Percentiles rank a stretch among this genome's conserved stretches.
Evolutionary conservation across 2,113 vertebrate species (phyloP).

Genomic region (Gallinago paraguaiae): DNA sequence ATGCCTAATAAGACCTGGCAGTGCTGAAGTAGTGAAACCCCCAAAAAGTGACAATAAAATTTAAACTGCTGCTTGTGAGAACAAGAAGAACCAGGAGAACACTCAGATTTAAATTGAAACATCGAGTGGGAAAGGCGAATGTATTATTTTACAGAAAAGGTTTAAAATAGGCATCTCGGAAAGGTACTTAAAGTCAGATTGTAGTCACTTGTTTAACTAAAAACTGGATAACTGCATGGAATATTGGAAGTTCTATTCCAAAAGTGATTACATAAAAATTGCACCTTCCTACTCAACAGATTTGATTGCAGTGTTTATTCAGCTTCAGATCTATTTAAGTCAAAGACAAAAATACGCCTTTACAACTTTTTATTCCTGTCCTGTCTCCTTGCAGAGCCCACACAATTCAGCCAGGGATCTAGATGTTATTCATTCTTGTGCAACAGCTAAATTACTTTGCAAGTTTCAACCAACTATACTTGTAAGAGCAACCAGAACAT

Average conservation of each 20-base stretch:
- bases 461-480: not conserved
- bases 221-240: not conserved
- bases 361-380: constrained; percentile 18
- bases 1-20: not conserved
- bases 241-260: constrained; percentile 11
- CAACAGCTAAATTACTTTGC: not conserved
- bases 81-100: not conserved
- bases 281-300: constrained; percentile 62
- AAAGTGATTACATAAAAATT: constrained; percentile 49
- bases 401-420: not conserved
- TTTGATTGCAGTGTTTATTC: constrained; percentile 30
- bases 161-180: not conserved
- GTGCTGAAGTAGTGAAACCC: not conserved
- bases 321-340: constrained; percentile 35
- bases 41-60: not conserved
- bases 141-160: not conserved
- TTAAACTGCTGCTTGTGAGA: not conserved
- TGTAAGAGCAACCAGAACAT: not conserved
- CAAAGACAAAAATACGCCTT: constrained; percentile 20
- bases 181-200: not conserved
- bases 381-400: constrained; percentile 1
- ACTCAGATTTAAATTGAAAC: not conserved
- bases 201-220: not conserved
- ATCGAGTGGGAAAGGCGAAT: not conserved
- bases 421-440: not conserved